These are phyloP conservation scores for Colostygia pectinataria DNA, from an alignment of 2,888 invertebrate genomes.

Conservation along the genomic window DNA sequence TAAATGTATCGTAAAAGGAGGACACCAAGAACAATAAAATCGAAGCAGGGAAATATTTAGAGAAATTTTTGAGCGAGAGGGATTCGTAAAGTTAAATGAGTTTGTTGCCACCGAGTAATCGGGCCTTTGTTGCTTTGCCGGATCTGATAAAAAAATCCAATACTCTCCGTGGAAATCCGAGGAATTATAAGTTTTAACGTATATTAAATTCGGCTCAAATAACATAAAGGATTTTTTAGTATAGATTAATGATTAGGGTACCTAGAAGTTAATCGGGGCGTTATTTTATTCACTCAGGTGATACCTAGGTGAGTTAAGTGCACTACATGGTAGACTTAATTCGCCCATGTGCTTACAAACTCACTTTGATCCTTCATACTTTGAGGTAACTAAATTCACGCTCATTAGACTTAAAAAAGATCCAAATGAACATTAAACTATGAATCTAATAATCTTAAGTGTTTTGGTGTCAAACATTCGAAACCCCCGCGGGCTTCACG, in stretches of 20 bases:
- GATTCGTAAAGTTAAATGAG: constrained; percentile 80
- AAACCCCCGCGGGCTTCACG: constrained; percentile 62
- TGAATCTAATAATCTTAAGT: constrained; percentile 72
- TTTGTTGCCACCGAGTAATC: constrained; percentile 71
- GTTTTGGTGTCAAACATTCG: constrained; percentile 60
- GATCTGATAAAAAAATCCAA: constrained; percentile 70
- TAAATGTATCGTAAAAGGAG: constrained; percentile 71
- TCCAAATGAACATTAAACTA: constrained; percentile 23
- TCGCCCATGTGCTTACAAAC: too few species aligned
- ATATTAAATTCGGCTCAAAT: constrained; percentile 18
- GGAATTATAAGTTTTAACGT: constrained; percentile 32
- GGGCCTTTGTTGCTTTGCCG: constrained; percentile 65
- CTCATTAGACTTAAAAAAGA: constrained; percentile 8
- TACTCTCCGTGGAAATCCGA: constrained; percentile 35
- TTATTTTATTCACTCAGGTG: too few species aligned
- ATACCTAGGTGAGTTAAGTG: too few species aligned
- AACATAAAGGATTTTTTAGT: too few species aligned
- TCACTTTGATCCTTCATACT: too few species aligned
- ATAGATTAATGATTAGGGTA: too few species aligned
- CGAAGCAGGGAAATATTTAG: constrained; percentile 69
- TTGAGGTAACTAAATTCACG: background rate
- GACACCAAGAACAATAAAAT: constrained; percentile 72
- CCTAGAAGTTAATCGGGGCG: too few species aligned
- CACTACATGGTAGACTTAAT: too few species aligned
- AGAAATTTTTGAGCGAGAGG: constrained; percentile 66